These are phyloP conservation scores for Rhysida immarginata DNA, from an alignment of 1,140 invertebrate species.

Conservation along the genomic window DNA sequence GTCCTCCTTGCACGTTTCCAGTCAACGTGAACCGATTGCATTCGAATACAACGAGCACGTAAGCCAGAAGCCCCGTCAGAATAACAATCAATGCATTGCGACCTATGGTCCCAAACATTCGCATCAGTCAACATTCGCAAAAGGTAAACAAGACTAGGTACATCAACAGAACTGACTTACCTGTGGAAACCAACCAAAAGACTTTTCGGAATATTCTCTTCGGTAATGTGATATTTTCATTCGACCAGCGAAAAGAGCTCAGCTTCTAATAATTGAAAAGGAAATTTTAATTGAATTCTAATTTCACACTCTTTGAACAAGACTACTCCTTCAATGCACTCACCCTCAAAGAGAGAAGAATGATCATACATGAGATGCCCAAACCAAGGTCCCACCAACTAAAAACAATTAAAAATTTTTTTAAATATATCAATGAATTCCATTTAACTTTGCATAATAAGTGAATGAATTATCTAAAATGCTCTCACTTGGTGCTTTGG, in stretches of 20 bases:
- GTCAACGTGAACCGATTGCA: conserved; percentile 48
- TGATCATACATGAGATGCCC: not conserved
- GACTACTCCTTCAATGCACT: not conserved
- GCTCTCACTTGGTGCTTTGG: not conserved
- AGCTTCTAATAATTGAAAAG: not conserved
- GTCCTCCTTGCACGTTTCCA: conserved; percentile 48
- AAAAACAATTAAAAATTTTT: not conserved
- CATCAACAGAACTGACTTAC: too few species aligned
- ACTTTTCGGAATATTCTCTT: conserved; percentile 12
- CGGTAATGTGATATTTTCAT: not conserved
- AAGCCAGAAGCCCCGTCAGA: conserved; percentile 39
- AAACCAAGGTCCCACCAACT: not conserved
- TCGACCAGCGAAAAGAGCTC: not conserved
- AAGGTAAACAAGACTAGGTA: too few species aligned
- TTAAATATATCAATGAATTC: not conserved
- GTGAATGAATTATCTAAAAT: not conserved
- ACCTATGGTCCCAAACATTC: too few species aligned
- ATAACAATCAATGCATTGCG: conserved; percentile 63
- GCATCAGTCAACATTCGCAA: too few species aligned
- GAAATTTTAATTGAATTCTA: too few species aligned
- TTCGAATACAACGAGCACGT: conserved; percentile 34
- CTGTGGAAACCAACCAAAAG: conserved; percentile 17
- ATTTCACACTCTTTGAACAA: not conserved
- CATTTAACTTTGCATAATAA: not conserved
- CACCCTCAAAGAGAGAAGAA: not conserved